Evolutionary conservation across 2,888 invertebrate genomes (phyloP), one percentile per base, ranked within the genome.

Genomic region (Lithophane socia): DNA sequence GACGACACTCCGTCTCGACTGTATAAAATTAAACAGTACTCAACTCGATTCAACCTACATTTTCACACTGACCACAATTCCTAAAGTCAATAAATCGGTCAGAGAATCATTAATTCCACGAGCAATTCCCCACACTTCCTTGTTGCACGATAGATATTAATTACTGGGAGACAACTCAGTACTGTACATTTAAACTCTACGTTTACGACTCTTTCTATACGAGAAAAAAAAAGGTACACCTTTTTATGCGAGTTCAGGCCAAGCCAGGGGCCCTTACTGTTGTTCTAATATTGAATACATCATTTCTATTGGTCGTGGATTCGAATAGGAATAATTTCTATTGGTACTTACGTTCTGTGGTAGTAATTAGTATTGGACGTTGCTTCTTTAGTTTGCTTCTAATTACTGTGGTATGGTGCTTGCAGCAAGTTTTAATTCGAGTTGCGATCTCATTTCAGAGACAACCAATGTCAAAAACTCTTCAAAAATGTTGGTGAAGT

Each of bases 181-280:
- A 29, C 61, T 79, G 79, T 74, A 79, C 88, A 82, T 86, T 86
- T 84, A 81, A 84, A 75, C 79, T 69, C 65, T 58, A 69, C 83
- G 63, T 82, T 80, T 82, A 82, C 75, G 60, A 77, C 81, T 76
- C 75, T 86, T 84, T 82, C 77, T 79, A 80, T 65, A 77, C 69
- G 64, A 79, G 73, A 79, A 47, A n/a, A 75, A 87, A 87, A 86
- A 89, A 79, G 73, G 58, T 67, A 61, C 24, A 64, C 67, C 80
- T 80, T 87, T 87, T 85, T 82, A 73, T 73, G n/a, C 65, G 70
- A 82, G 79, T 80, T 56, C 79, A 70, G 75, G 56, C 74, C 72
- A 65, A 66, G 1, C 75, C 21, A 18, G 56, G 54, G 4, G 29
- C 75, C 70, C 87, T 78, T 88, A 86, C 88, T 37, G 66, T 76